phyloP scores from a whole-genome alignment of 2,113 vertebrate species.

The Hemichromis elongatus region DNA sequence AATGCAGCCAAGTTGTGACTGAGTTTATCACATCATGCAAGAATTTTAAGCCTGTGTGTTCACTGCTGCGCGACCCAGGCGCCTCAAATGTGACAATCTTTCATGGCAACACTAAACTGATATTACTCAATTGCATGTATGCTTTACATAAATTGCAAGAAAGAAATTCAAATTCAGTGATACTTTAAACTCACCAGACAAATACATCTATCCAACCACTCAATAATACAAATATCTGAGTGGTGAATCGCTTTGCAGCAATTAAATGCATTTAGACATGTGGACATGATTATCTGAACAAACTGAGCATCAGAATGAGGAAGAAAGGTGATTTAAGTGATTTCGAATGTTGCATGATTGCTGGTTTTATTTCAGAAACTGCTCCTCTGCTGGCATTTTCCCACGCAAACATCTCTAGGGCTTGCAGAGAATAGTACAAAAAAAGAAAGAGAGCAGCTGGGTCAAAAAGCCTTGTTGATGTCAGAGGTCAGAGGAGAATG shows the following conservation, averaged over 20 bases:
- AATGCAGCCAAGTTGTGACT: neutral
- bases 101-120: neutral
- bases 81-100: neutral
- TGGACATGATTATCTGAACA: too few relatives aligned
- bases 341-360: neutral
- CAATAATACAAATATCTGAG: too few relatives aligned
- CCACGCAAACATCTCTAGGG: neutral
- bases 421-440: accelerated
- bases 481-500: neutral
- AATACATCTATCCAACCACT: too few relatives aligned
- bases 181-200: neutral
- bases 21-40: neutral
- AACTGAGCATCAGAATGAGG: neutral
- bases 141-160: neutral
- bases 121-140: neutral
- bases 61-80: neutral
- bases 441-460: neutral
- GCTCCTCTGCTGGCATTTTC: neutral
- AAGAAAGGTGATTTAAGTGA: neutral
- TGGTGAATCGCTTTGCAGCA: too few relatives aligned
- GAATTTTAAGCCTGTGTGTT: neutral
- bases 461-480: neutral
- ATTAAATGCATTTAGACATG: too few relatives aligned
- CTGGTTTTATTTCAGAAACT: neutral
- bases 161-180: neutral